Percentiles rank a stretch among this genome's conserved stretches.
Evolutionary conservation across 2,113 vertebrate genomes (phyloP).

Genomic region (Hystrix brachyura): DNA sequence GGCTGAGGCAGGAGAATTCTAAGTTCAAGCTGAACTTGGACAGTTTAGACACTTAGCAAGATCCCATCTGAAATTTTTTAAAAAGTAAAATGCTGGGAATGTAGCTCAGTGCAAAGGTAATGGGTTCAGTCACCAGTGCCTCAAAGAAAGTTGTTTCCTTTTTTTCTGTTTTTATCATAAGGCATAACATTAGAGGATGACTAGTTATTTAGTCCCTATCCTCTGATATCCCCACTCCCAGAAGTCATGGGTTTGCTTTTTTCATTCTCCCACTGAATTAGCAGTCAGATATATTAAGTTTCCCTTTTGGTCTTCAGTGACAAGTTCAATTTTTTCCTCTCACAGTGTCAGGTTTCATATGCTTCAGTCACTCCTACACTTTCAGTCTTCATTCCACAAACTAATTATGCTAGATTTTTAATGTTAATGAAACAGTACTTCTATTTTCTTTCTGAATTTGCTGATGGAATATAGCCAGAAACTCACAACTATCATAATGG

Average conservation of each 20-base stretch:
- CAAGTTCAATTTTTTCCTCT: neutral
- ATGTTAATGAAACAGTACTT: neutral
- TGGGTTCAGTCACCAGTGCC: neutral
- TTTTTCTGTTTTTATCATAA: neutral
- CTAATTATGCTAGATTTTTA: neutral
- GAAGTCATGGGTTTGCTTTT: neutral
- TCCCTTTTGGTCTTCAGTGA: neutral
- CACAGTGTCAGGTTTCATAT: neutral
- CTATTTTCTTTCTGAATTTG: neutral
- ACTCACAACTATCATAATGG: neutral
- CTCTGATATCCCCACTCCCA: neutral
- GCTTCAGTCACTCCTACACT: neutral
- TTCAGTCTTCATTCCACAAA: neutral
- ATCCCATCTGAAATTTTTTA: neutral
- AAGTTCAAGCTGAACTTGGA: neutral
- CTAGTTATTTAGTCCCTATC: neutral
- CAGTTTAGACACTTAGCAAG: neutral
- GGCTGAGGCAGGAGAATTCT: neutral
- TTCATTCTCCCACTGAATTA: neutral
- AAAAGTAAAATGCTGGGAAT: neutral
- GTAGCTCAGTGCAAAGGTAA: neutral
- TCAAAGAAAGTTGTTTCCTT: neutral
- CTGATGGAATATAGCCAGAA: neutral
- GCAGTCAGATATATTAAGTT: neutral
- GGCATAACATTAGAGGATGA: neutral